Conservation (phyloP, 2,113 vertebrate genomes). For the Macrotus californicus region DNA sequence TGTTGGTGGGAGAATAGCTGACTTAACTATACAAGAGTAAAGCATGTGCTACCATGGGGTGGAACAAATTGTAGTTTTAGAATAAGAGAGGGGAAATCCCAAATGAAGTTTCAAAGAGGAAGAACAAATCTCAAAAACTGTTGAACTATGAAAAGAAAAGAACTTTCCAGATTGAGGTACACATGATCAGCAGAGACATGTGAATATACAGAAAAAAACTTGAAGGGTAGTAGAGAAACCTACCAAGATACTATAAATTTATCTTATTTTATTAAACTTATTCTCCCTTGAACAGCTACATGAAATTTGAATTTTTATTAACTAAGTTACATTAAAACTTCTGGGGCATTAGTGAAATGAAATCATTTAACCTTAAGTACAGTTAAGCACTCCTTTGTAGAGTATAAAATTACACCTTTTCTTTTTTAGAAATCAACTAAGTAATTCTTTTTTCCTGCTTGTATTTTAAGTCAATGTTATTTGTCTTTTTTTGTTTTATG, state of each 20-base stretch:
- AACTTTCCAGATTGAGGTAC: neutral
- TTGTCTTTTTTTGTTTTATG: neutral
- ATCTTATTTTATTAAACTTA: neutral
- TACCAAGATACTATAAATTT: neutral
- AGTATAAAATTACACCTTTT: neutral
- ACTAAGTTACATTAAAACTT: neutral
- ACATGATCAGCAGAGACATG: neutral
- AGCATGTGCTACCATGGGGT: neutral
- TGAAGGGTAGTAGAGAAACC: neutral
- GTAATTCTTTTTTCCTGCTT: neutral
- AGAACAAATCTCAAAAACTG: neutral
- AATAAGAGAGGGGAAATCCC: neutral
- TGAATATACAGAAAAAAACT: rapidly evolving
- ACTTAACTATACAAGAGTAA: neutral
- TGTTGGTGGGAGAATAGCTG: neutral
- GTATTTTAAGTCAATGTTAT: neutral
- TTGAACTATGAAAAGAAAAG: neutral
- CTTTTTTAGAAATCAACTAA: neutral
- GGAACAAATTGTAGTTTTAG: neutral
- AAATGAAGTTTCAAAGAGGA: neutral
- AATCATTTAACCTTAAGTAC: neutral
- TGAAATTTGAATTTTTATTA: neutral
- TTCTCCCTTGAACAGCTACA: neutral
- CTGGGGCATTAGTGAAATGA: neutral
- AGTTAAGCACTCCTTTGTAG: neutral